Percentiles rank a stretch among this genome's conserved stretches.
Conservation (phyloP, 1,140 invertebrate genomes). For the Branchinecta lynchi region DNA sequence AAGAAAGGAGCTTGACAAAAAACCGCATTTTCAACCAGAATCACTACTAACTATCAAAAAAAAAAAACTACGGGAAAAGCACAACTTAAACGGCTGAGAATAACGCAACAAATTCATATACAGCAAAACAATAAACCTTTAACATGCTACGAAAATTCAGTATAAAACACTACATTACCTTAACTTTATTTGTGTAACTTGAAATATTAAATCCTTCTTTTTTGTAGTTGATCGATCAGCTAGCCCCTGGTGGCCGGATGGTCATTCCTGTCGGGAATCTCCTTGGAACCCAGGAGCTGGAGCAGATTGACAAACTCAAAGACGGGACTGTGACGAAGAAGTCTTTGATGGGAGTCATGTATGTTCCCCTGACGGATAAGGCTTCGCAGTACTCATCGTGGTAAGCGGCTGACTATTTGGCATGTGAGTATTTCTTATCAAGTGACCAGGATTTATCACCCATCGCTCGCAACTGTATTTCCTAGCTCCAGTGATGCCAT, state of each 20-base stretch:
- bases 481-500: no score
- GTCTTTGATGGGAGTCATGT: slow-evolving; percentile 85
- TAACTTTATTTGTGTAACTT: no score
- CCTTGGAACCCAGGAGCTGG: slow-evolving; percentile 61
- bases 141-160: no score
- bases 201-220: slow-evolving; percentile 13
- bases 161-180: slow-evolving; percentile 16
- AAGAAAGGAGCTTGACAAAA: no score
- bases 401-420: slow-evolving; percentile 20
- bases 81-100: no score
- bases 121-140: no score
- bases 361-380: slow-evolving; percentile 88
- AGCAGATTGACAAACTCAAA: slow-evolving; percentile 69
- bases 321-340: slow-evolving; percentile 63
- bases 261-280: slow-evolving; percentile 80
- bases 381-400: slow-evolving; percentile 46
- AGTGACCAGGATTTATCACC: no score
- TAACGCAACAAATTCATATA: no score
- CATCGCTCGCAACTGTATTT: no score
- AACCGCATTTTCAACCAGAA: no score
- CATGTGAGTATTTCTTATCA: background rate
- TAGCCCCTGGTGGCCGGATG: slow-evolving; percentile 66
- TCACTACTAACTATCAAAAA: no score
- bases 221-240: slow-evolving; percentile 47
- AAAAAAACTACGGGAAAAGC: no score